Evolutionary conservation across 2,113 vertebrate genomes (phyloP).

Genomic region (Etia nguti): DNA sequence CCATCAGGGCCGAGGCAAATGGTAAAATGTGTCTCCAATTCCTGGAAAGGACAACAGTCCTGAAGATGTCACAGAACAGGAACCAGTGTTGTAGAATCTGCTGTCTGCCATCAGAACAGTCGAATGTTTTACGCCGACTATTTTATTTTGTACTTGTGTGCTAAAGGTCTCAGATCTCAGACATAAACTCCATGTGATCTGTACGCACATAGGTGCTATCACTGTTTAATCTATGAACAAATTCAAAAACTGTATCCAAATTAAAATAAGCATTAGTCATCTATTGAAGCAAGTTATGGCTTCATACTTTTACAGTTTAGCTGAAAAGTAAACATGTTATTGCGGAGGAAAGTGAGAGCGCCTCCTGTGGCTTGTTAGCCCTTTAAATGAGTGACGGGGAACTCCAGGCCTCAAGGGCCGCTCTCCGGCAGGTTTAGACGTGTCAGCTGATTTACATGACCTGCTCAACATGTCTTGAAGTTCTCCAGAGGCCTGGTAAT

Average conservation of each 20-base stretch:
- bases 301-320: not conserved
- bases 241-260: not conserved
- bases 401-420: not conserved
- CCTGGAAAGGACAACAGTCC: not conserved
- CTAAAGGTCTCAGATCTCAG: not conserved
- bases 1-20: not conserved
- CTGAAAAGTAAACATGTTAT: not conserved
- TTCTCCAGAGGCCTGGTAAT: not conserved
- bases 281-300: not conserved
- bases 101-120: not conserved
- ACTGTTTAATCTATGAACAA: not conserved
- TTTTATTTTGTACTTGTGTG: not conserved
- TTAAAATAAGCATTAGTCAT: not conserved
- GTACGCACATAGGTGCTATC: not conserved
- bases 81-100: not conserved
- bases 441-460: not conserved
- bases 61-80: not conserved
- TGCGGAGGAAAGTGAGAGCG: not conserved
- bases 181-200: not conserved
- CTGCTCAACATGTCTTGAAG: not conserved
- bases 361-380: not conserved
- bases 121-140: not conserved
- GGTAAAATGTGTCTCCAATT: not conserved
- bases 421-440: not conserved
- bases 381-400: not conserved